A percentile compares a stretch with the other conserved stretches of the same genome.
Evolutionary conservation across 2,113 vertebrate species (phyloP).

Genomic region (Dromaius novaehollandiae): DNA sequence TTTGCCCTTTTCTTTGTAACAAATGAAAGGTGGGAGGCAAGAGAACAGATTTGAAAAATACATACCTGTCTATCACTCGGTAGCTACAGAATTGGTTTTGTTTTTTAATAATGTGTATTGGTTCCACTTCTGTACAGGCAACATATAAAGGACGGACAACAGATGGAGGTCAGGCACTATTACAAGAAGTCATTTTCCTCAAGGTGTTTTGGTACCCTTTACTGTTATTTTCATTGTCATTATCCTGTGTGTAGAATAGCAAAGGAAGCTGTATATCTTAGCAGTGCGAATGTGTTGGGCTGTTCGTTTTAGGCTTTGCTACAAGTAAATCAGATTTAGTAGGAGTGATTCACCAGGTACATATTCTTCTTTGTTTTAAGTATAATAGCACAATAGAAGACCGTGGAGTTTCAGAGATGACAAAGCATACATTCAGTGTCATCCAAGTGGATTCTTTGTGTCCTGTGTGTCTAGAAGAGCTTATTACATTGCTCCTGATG

Average conservation of each 20-base stretch:
- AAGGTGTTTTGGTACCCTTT: constrained; percentile 32
- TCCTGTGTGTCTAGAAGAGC: constrained; percentile 2
- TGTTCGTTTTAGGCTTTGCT: constrained; percentile 58
- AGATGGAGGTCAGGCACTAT: constrained; percentile 56
- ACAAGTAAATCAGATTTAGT: constrained; percentile 62
- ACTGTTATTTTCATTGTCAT: constrained; percentile 36
- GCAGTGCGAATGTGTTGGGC: neutral
- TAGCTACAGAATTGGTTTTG: constrained; percentile 57
- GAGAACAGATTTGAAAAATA: constrained; percentile 35
- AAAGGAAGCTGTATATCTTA: constrained; percentile 33
- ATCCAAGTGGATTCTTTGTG: constrained; percentile 20
- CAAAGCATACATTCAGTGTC: constrained; percentile 54
- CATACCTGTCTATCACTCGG: constrained; percentile 5
- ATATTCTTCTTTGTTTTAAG: constrained; percentile 19
- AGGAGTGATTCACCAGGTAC: constrained; percentile 45
- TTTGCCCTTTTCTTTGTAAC: constrained; percentile 56
- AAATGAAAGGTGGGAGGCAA: constrained; percentile 32
- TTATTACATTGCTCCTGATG: constrained; percentile 47
- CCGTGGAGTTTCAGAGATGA: constrained; percentile 35
- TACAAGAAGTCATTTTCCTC: constrained; percentile 20
- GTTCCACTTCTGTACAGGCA: constrained; percentile 36
- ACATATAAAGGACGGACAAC: neutral
- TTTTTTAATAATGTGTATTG: constrained; percentile 60
- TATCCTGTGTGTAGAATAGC: constrained; percentile 31
- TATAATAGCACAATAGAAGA: neutral